Evolutionary conservation across 2,797 vertebrate species (phyloP), one percentile per base, ranked within the genome.

Genomic region (Garrulus glandarius): DNA sequence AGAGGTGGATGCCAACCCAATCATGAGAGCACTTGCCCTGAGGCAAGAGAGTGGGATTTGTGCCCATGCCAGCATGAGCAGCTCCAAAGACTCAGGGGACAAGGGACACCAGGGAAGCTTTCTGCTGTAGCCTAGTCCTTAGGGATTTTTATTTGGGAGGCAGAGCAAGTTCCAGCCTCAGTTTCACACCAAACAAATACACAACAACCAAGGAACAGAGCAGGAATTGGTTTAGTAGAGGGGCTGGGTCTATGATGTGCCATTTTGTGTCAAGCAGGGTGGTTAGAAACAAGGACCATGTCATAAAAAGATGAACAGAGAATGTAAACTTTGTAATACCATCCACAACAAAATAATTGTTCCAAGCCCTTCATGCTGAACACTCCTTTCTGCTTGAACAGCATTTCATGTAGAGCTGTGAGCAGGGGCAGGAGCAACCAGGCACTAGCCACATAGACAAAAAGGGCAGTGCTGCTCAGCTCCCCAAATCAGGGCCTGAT

Each of bases 381-480:
- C 9, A 2, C 43, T 70, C 9, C 21, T 68, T 57, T 53, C 77
- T 84, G 17, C 52, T 52, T 29, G 37, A 41, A 19, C 11, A 22
- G 41, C 3, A 2, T 21, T 22, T 22, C 39, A 27, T 10, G 23
- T 26, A 39, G 57, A 43, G 22, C 36, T 27, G 5, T 1, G 18
- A 77, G 59, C 10, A 29, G 55, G 32, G 26, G 6, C 22, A 68
- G 52, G 43, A 69, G n/a, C 13, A 9, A 29, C 22, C 60, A n/a
- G 27, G 37, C n/a, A 2, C 19, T 9, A 5, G 17, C 13, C 52
- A 23, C 2, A 0, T 15, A 26, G 11, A 30, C 14, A 6, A 29
- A 88, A 82, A 64, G 23, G 32, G 20, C 32, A 37, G 39, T 20
- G 29, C 10, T 16, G 17, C 11, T 36, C 63, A 59, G 26, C 22